Evolutionary conservation across 2,113 vertebrate genomes (phyloP).

Genomic region (Peromyscus californicus): DNA sequence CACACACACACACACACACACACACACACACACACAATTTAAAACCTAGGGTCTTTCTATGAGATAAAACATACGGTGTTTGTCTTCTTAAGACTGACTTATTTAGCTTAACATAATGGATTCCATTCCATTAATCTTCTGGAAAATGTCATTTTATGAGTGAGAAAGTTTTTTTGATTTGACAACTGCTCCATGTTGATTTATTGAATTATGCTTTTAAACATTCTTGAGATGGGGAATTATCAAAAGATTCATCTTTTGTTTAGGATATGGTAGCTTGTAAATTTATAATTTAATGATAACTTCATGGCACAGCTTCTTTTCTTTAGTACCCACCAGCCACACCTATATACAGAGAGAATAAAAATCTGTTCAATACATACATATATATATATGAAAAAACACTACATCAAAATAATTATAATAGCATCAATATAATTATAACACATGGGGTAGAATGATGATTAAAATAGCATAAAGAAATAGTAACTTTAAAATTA

Average conservation of each 20-base stretch:
- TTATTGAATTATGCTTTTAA: neutral
- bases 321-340: neutral
- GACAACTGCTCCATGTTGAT: neutral
- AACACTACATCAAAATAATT: neutral
- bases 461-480: neutral
- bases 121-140: neutral
- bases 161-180: neutral
- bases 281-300: neutral
- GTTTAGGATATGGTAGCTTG: neutral
- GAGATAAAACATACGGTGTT: neutral
- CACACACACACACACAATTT: neutral
- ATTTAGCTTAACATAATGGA: neutral
- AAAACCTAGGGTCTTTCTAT: neutral
- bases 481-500: conserved; percentile 9
- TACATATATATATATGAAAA: neutral
- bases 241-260: neutral
- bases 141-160: neutral
- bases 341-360: neutral
- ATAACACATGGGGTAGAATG: neutral
- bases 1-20: neutral
- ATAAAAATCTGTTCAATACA: neutral
- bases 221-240: neutral
- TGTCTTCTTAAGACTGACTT: neutral
- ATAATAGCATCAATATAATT: neutral
- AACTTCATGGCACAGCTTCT: neutral